Evolutionary conservation across 2,797 vertebrate species (phyloP), one percentile per base, ranked within the genome.

Genomic region (Pterois miles): DNA sequence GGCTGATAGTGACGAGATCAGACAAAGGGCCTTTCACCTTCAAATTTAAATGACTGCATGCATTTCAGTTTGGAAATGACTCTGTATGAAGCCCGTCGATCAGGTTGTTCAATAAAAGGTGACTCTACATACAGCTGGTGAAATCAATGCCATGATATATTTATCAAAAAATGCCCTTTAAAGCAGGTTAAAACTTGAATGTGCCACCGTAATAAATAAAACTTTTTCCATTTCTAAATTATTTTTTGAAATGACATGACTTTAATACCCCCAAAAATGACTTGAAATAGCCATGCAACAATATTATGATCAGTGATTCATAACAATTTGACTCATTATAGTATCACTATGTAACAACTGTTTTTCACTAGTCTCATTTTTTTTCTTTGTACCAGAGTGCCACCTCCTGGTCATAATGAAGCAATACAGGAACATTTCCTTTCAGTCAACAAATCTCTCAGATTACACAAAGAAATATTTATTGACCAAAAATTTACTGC

Each of bases 51-150:
- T 65, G 10, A 75, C 40, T 62, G 71, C 13, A 68, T 73, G 76
- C 66, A 69, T 57, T 70, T 78, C 40, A 62, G 63, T 25, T 68
- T 54, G 65, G 79, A 66, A 80, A 74, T 62, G 18, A 82, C 54
- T 71, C 60, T 5, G 38, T 27, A 31, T 71, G 25, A 76, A 80
- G 76, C 4, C 20, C 20, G 71, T 85, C 80, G 40, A 14, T 71
- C 65, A 56, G 29, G 3, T 33, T 68, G 71, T 54, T 36, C 80
- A 36, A 27, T 78, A 60, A 80, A 70, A 68, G 5, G 8, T 36
- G 62, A 50, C n/a, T 63, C 23, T 38, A 75, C 43, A 68, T 36
- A 16, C 36, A 56, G 56, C 23, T 40, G 27, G 2, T 52, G 59
- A 75, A 78, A 66, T 64, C 57, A 66, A 57, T 43, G 20, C 56